phyloP scores from a whole-genome alignment of 1,140 invertebrate species.

The Dryas iulia region DNA sequence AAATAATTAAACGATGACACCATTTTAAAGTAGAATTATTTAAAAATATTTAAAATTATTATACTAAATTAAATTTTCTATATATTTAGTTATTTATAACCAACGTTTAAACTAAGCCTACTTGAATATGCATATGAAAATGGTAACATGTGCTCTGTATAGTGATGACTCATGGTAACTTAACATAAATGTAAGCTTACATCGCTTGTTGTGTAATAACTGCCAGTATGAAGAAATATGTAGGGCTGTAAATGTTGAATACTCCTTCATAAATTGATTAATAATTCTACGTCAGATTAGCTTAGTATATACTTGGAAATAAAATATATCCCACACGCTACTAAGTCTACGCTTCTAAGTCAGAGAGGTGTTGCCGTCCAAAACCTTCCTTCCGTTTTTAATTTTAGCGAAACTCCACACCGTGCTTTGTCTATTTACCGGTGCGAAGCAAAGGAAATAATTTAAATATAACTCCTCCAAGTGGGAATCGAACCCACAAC shows the following conservation, averaged over 20 bases:
- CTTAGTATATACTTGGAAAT: not conserved
- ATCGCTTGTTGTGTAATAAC: not conserved
- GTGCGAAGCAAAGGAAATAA: too few relatives aligned
- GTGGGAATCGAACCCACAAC: too few relatives aligned
- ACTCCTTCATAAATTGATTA: not conserved
- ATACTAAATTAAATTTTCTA: not conserved
- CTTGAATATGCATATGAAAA: not conserved
- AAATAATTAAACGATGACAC: too few relatives aligned
- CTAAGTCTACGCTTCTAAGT: too few relatives aligned
- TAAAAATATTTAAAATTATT: not conserved
- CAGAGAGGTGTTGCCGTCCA: too few relatives aligned
- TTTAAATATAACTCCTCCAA: too few relatives aligned
- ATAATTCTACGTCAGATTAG: not conserved
- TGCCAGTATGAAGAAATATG: not conserved
- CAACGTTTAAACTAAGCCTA: not conserved
- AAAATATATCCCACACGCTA: not conserved
- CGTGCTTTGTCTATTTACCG: too few relatives aligned
- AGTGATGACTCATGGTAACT: constrained; percentile 10
- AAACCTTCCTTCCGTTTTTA: too few relatives aligned
- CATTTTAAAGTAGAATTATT: not conserved
- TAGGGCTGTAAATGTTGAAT: too few relatives aligned
- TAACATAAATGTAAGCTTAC: not conserved
- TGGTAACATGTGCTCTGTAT: not conserved
- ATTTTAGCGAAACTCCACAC: too few relatives aligned
- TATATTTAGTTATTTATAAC: not conserved